Conservation (phyloP, 2,888 invertebrate species). For the Troilus luridus region DNA sequence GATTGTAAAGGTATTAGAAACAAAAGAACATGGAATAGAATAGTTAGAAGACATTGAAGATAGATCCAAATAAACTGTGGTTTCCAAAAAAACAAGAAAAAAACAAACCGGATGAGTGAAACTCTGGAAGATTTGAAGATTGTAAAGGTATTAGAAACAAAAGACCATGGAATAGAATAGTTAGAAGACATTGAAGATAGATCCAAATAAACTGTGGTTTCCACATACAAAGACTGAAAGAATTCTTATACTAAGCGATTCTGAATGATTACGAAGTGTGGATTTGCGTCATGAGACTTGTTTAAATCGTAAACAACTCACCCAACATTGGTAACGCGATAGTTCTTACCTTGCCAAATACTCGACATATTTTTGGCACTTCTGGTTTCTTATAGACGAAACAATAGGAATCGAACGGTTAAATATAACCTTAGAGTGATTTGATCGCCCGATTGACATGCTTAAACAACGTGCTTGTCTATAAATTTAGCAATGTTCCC, state of each 20-base stretch:
- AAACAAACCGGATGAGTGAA: too few relatives aligned
- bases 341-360: neutral
- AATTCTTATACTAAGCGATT: neutral
- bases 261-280: neutral
- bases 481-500: too few relatives aligned
- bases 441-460: neutral
- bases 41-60: too few relatives aligned
- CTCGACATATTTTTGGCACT: neutral
- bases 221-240: neutral
- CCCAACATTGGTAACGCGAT: conserved; percentile 11
- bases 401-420: neutral
- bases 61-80: too few relatives aligned
- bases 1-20: too few relatives aligned
- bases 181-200: too few relatives aligned
- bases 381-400: neutral
- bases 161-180: too few relatives aligned
- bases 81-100: too few relatives aligned
- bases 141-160: too few relatives aligned
- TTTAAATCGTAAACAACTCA: neutral
- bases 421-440: neutral
- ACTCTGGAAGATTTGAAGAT: too few relatives aligned
- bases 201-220: too few relatives aligned
- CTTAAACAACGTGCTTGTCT: neutral
- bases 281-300: neutral
- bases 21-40: too few relatives aligned